These are phyloP conservation scores for Luperina nickerlii DNA, from an alignment of 2,888 invertebrate genomes.

Conservation along the genomic window DNA sequence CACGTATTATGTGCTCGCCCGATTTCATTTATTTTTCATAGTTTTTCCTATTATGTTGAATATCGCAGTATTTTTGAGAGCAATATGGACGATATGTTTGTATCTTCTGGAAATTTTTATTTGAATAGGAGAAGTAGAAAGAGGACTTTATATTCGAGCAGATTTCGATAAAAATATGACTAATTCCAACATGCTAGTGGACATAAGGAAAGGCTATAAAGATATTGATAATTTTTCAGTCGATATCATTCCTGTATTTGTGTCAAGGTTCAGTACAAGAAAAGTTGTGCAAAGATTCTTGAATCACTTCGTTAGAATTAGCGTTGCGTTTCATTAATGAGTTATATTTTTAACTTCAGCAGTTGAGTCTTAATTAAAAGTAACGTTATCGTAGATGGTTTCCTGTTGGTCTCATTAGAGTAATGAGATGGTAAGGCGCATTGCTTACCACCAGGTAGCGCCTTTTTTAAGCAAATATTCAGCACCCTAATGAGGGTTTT, in stretches of 20 bases:
- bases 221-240: not conserved
- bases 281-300: constrained; percentile 30
- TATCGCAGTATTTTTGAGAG: constrained; percentile 12
- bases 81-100: constrained; percentile 3
- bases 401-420: constrained; percentile 26
- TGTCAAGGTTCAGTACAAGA: constrained; percentile 49
- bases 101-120: constrained; percentile 4
- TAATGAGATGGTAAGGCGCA: constrained; percentile 23
- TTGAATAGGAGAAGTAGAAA: not conserved
- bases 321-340: constrained; percentile 16
- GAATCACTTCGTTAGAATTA: constrained; percentile 16
- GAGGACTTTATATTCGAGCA: not conserved
- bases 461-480: not conserved
- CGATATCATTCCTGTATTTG: constrained; percentile 30
- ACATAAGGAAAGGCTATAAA: not conserved
- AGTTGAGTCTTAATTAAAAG: constrained; percentile 2
- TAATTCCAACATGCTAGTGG: not conserved
- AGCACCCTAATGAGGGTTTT: too few relatives aligned
- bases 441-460: not conserved
- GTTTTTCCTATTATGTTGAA: constrained; percentile 20
- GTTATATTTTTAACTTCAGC: constrained; percentile 19
- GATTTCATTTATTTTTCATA: constrained; percentile 42
- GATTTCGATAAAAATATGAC: constrained; percentile 20
- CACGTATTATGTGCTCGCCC: constrained; percentile 46
- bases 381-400: constrained; percentile 30